A percentile compares a stretch with the other conserved stretches of the same genome.
These are phyloP conservation scores for Isoperla grammatica DNA, from an alignment of 2,888 invertebrate species.

Conservation along the genomic window DNA sequence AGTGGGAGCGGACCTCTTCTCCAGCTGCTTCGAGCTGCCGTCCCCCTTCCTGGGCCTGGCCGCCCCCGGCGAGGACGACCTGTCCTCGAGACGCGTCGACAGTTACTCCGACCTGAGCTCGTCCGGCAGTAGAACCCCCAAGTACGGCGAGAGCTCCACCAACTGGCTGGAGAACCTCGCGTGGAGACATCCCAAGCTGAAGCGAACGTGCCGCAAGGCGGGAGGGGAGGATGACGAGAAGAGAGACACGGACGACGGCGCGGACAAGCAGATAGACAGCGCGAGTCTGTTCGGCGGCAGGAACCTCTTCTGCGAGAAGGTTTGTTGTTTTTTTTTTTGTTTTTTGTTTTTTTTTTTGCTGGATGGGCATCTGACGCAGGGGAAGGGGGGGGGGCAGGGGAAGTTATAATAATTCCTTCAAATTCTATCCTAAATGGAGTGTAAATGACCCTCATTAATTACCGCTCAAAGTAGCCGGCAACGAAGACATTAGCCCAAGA, in stretches of 20 bases:
- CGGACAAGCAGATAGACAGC: not conserved
- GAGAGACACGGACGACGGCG: not conserved
- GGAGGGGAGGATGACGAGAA: conserved; percentile 4
- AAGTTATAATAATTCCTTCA: no score
- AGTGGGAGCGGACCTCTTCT: conserved; percentile 53
- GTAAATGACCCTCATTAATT: no score
- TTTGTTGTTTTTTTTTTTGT: no score
- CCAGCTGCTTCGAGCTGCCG: conserved; percentile 71
- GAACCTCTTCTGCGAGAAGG: conserved; percentile 1
- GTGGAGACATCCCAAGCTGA: not conserved
- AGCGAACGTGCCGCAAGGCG: not conserved
- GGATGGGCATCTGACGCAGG: no score
- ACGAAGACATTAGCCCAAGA: no score
- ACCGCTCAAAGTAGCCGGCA: no score
- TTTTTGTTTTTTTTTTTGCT: no score
- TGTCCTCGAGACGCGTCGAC: not conserved
- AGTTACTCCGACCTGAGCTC: not conserved
- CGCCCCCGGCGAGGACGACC: conserved; percentile 27
- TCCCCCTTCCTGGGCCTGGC: conserved; percentile 53
- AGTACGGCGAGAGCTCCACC: not conserved
- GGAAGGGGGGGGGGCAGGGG: no score
- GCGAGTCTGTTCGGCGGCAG: not conserved
- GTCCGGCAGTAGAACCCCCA: no score
- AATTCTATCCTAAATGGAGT: no score
- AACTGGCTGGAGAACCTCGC: not conserved